Conservation (phyloP, 2,113 vertebrate species). For the Isurus oxyrinchus region DNA sequence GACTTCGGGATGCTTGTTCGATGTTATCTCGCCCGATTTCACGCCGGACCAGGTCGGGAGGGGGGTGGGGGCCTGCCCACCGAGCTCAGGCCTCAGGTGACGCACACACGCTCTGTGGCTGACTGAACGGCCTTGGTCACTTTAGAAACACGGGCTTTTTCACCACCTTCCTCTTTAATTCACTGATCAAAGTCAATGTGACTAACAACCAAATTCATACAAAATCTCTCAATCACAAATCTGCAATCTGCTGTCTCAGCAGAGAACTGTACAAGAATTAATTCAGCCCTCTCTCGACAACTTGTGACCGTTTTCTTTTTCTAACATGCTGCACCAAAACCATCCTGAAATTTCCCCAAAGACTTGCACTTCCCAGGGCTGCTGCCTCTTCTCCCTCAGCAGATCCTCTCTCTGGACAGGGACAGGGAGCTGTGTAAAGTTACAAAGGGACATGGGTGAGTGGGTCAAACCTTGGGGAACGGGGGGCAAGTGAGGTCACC, state of each 20-base stretch:
- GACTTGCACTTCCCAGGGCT: too few species aligned
- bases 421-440: too few species aligned
- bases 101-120: not conserved
- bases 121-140: not conserved
- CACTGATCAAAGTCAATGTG: not conserved
- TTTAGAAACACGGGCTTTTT: not conserved
- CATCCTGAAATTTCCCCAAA: too few species aligned
- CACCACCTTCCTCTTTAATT: not conserved
- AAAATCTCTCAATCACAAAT: not conserved
- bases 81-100: too few species aligned
- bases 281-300: not conserved
- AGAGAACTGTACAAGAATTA: not conserved
- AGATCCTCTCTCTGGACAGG: not conserved
- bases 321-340: not conserved
- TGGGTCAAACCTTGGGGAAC: too few species aligned
- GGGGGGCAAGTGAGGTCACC: too few species aligned
- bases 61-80: too few species aligned
- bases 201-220: not conserved
- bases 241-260: not conserved
- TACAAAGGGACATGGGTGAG: too few species aligned
- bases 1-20: too few species aligned
- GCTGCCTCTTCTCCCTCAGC: not conserved
- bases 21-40: too few species aligned
- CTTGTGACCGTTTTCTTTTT: not conserved
- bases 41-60: too few species aligned